Evolutionary conservation across 2,888 invertebrate species (phyloP).

Genomic region (Morpho helenor): DNA sequence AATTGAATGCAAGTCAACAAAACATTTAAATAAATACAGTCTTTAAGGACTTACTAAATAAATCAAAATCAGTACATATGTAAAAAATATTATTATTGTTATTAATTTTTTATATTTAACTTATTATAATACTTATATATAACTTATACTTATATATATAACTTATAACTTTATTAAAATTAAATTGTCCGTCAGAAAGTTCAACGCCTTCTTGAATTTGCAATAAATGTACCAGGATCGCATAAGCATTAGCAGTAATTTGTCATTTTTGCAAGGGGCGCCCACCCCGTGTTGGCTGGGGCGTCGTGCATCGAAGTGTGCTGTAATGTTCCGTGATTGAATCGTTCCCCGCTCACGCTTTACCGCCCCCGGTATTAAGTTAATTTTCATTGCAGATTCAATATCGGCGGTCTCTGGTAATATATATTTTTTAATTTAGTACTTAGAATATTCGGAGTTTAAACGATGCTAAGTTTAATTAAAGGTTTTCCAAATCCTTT

Average conservation of each 20-base stretch:
- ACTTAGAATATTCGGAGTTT: background rate
- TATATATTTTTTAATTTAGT: background rate
- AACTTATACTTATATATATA: no score
- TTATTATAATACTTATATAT: no score
- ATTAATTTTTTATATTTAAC: no score
- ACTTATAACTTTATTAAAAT: no score
- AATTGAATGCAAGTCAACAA: no score
- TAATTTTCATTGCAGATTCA: constrained; percentile 39
- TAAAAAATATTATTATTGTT: no score
- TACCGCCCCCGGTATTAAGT: constrained; percentile 53
- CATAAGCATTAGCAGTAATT: constrained; percentile 42
- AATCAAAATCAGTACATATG: no score
- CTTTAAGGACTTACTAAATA: no score
- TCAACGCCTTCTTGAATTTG: constrained; percentile 27
- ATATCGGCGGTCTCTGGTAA: constrained; percentile 10
- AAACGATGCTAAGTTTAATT: no score
- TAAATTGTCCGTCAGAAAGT: background rate
- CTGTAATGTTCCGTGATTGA: constrained; percentile 63
- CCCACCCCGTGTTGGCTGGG: constrained; percentile 24
- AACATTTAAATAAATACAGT: no score
- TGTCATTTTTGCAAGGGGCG: constrained; percentile 49
- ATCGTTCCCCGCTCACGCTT: constrained; percentile 60
- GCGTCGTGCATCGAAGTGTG: constrained; percentile 42
- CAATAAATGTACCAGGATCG: constrained; percentile 56
- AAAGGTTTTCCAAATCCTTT: no score